Base-by-base conservation (phyloP, 1,140 invertebrate genomes). In the Trypoxylus dichotomus region DNA sequence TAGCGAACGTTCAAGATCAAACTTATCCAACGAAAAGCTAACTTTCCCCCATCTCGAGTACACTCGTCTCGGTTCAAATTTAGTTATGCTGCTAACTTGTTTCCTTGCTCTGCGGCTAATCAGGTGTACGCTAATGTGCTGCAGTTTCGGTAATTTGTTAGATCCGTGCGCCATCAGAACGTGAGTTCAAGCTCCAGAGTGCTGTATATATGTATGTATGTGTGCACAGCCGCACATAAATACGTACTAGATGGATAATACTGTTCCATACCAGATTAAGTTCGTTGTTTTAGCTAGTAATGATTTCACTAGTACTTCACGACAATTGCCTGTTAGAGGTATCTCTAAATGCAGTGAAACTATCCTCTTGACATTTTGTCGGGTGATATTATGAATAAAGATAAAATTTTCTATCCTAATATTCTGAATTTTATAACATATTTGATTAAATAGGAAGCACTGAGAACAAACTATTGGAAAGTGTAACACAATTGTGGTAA, bases 1-100 rank as follows among this genome's bases (percentile, higher is more conserved):
- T 19, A 54, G 19, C 63, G 63, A 71, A 71, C 63, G 24, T 71
- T 71, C 24, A 25, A 71, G 63, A 71, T 71, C 63, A 32, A 71
- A 71, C 63, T 71, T 71, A n/a, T n/a, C 13, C 32, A 21, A 10
- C 37, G 32, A 74, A 37, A 3, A 10, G 72, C 29, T 19, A 74
- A 74, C 72, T 74, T 74, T 32, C n/a, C n/a, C 8, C 15, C 7
- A 13, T 37, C 6, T 15, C 13, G 29, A 32, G 25, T 10, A 29
- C 32, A 15, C 37, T 15, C 24, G 21, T 24, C 24, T 15, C 60
- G 24, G 60, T 68, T 68, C 10, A 68, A 68, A 68, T 68, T 68
- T 68, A 68, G 60, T 68, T 68, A 68, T 24, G 24, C 60, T 15
- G 60, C 21, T 27, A 68, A 68, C 60, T 68, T 68, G 60, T 68